Base-by-base conservation (phyloP, 2,888 invertebrate species). In the Macaria liturata region DNA sequence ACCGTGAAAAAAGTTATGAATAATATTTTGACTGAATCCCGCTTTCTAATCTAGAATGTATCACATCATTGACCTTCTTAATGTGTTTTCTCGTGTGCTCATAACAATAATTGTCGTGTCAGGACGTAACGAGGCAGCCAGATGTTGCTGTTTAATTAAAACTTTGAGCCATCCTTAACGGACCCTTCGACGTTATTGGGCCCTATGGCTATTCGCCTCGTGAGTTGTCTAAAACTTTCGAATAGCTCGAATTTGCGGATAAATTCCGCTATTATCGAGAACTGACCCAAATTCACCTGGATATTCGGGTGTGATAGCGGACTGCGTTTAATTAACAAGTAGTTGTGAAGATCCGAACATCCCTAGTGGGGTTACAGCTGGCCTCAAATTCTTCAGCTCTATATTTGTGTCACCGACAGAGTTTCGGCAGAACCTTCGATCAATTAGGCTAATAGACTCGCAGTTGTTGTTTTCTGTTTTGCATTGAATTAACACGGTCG, bases 131-230 rank as follows among this genome's bases (percentile, higher is more conserved):
- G 81, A 78, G 74, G 64, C 64, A 62, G 67, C 61, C 90, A 90
- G 86, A 88, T 89, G 89, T 81, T 83, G 76, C 83, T 83, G 79
- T 88, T 89, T 89, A 85, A 90, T 90, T 89, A 88, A 91, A 91
- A 90, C 84, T 88, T 89, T 84, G 78, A 79, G 73, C 80, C 75
- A 77, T 80, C 81, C 78, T 80, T 84, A 84, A 79, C 75, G 77
- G 74, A 74, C 83, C 88, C 83, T 84, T 83, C 80, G 80, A 79
- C 75, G 74, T 80, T 88, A 87, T 85, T 83, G 83, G 80, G 80
- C 78, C 72, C 73, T 61, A 61, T 61, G 51, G 55, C 57, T 54
- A 57, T 49, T 53, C 52, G 34, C 34, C 34, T 71, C 72, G 72
- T 75, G 73, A 78, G 74, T 75, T 70, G 73, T 71, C 73, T 71